Evolutionary conservation across 1,140 invertebrate genomes (phyloP).

Genomic region (Cyrtorhinus lividipennis): DNA sequence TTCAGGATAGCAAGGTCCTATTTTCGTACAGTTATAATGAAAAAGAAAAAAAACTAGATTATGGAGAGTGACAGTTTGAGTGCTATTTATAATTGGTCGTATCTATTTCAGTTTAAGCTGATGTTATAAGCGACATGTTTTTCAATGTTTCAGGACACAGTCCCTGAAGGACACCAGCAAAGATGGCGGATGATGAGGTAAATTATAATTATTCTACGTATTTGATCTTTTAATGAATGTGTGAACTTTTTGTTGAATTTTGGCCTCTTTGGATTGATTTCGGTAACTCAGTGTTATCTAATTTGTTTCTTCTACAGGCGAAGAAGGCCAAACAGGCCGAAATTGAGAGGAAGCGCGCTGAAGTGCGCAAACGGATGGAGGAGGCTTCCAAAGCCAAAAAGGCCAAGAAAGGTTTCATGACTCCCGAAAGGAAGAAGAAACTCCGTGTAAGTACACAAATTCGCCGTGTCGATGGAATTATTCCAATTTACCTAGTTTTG

Average conservation of each 20-base stretch:
- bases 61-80: background rate
- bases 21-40: background rate
- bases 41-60: background rate
- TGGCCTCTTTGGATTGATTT: too few relatives aligned
- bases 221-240: background rate
- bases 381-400: conserved; percentile 89
- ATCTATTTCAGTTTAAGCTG: too few relatives aligned
- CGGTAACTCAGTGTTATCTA: too few relatives aligned
- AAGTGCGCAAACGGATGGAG: conserved; percentile 89
- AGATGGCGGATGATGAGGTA: conserved; percentile 22
- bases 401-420: conserved; percentile 97
- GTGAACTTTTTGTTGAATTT: background rate
- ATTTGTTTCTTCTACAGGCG: conserved; percentile 33
- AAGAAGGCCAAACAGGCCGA: conserved; percentile 89
- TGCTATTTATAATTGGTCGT: background rate
- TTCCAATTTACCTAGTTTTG: conserved; percentile 1
- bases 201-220: conserved; percentile 2
- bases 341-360: conserved; percentile 85
- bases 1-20: background rate
- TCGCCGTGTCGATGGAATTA: background rate
- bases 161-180: conserved; percentile 9
- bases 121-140: too few relatives aligned
- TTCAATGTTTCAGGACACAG: conserved; percentile 16
- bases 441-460: conserved; percentile 61
- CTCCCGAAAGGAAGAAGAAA: conserved; percentile 95